Evolutionary conservation across 2,888 invertebrate genomes (phyloP).

Genomic region (Lymantria dispar): DNA sequence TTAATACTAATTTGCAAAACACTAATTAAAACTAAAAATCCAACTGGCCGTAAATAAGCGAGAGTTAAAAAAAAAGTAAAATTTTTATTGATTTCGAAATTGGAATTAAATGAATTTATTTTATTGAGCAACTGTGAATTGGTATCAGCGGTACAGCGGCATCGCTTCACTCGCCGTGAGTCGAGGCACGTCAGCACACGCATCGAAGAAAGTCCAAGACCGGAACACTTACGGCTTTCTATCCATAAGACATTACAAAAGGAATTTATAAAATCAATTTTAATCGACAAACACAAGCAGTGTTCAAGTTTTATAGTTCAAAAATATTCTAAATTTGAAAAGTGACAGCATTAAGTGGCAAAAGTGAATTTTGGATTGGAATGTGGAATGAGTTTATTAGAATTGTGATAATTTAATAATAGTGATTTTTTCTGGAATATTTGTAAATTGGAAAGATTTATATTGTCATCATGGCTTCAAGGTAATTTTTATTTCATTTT

Average conservation of each 20-base stretch:
- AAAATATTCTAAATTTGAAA: neutral
- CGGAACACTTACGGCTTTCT: slow-evolving; percentile 67
- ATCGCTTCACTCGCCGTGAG: slow-evolving; percentile 58
- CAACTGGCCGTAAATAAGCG: neutral
- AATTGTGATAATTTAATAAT: slow-evolving; percentile 14
- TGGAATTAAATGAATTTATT: slow-evolving; percentile 17
- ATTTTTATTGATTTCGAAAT: slow-evolving; percentile 13
- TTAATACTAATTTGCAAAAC: neutral
- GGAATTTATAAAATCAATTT: slow-evolving; percentile 35
- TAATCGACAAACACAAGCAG: slow-evolving; percentile 24
- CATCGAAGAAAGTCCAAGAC: slow-evolving; percentile 60
- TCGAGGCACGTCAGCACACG: slow-evolving; percentile 65
- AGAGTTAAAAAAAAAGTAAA: neutral
- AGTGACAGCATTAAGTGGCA: slow-evolving; percentile 29
- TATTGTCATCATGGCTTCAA: slow-evolving; percentile 59
- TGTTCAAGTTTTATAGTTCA: slow-evolving; percentile 5
- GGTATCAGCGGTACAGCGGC: slow-evolving; percentile 42
- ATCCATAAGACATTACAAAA: slow-evolving; percentile 50
- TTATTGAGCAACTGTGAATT: slow-evolving; percentile 41
- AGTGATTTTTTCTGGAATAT: slow-evolving; percentile 8
- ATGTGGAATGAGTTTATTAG: neutral
- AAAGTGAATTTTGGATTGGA: slow-evolving; percentile 7
- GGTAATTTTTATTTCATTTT: slow-evolving; percentile 43
- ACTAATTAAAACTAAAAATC: neutral
- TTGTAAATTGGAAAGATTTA: slow-evolving; percentile 16